phyloP scores from a whole-genome alignment of 1,140 invertebrate species.

The Agrilus planipennis region DNA sequence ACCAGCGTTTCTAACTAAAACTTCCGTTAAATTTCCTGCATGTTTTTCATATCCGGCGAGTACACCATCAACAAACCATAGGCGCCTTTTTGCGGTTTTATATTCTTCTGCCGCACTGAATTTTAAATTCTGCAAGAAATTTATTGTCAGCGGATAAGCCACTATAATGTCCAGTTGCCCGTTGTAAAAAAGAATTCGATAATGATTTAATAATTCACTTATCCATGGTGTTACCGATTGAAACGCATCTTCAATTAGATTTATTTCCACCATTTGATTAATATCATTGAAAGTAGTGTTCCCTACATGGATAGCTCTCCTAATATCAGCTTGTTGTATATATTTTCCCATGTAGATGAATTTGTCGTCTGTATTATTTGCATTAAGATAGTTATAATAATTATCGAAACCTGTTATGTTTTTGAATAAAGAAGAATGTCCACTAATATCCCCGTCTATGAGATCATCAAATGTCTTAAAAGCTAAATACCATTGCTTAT shows the following conservation, averaged over 20 bases:
- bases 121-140: conserved; percentile 50
- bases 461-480: conserved; percentile 54
- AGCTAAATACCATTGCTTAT: conserved; percentile 47
- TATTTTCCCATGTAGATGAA: conserved; percentile 38
- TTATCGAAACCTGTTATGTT: conserved; percentile 54
- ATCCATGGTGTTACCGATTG: conserved; percentile 67
- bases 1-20: conserved; percentile 63
- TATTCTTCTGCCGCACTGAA: conserved; percentile 53
- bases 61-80: conserved; percentile 53
- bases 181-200: conserved; percentile 62
- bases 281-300: conserved; percentile 38
- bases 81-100: conserved; percentile 42
- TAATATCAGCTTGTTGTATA: conserved; percentile 44
- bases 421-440: conserved; percentile 43
- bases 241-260: conserved; percentile 70
- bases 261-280: conserved; percentile 45
- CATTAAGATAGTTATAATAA: conserved; percentile 51
- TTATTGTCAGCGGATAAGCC: conserved; percentile 63
- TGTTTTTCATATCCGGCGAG: conserved; percentile 62
- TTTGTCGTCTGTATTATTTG: conserved; percentile 10
- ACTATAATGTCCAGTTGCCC: conserved; percentile 80
- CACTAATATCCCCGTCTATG: conserved; percentile 47
- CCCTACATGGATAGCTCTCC: conserved; percentile 39
- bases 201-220: conserved; percentile 51
- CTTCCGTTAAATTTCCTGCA: conserved; percentile 61